Base-by-base conservation (phyloP, 2,888 invertebrate genomes). In the Hipparchia sbordonii region DNA sequence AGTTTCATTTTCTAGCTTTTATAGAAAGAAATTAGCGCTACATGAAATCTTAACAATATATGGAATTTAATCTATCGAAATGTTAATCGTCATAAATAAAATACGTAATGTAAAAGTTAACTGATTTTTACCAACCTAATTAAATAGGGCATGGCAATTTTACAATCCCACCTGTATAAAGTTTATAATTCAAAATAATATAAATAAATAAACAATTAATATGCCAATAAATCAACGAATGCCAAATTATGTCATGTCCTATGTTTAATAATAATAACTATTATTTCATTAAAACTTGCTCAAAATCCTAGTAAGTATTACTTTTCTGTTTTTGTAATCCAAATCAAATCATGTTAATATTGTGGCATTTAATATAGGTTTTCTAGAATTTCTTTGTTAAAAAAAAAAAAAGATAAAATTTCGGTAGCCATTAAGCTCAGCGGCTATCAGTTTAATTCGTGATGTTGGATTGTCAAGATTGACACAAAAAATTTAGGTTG, bases 241-340 rank as follows among this genome's bases (percentile, higher is more conserved):
- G 60, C 60, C 60, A 46, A 62, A 52, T n/a, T 7, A 65, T 52
- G 51, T 63, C 65, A 52, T 65, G 65, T 23, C 52, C 65, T 65
- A 65, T 12, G 13, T 33, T 7, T 51, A 65, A 23, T 9, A 48
- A 46, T 6, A 6, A 48, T 48, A 7, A 8, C 8, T 48, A 12
- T 52, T 10, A 65, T 52, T 52, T 65, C 33, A 33, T 65, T 65
- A 52, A 10, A 65, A 65, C 65, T 65, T 65, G 65, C 52, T 65
- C 65, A 52, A 65, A 12, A 65, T 23, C 10, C 1, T 65, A 12
- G 8, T 12, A 4, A 12, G 23, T 23, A 23, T 23, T 48, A 46
- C 13, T 8, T n/a, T 13, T 48, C 8, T 23, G 23, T 57, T 57
- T 57, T 9, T 57, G 52, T 12, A 23, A 57, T 23, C 23, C 7